phyloP scores from a whole-genome alignment of 1,140 invertebrate genomes.

The Berghia stephanieae region DNA sequence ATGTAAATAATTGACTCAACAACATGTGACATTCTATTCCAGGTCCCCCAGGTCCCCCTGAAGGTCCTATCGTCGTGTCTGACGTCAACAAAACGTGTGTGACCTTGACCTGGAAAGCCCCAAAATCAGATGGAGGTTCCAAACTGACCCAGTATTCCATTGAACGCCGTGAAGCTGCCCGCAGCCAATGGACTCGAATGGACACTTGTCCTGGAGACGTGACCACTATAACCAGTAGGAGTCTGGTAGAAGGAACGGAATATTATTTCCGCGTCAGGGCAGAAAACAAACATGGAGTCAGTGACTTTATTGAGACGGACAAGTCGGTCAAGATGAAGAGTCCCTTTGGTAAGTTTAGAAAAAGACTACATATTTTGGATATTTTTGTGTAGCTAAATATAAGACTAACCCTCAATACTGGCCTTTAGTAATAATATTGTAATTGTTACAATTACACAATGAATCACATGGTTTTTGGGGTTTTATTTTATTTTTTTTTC shows the following conservation, averaged over 20 bases:
- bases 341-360: conserved; percentile 72
- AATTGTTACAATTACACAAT: too few relatives aligned
- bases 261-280: conserved; percentile 96
- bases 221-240: conserved; percentile 82
- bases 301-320: conserved; percentile 78
- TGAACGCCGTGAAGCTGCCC: conserved; percentile 70
- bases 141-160: conserved; percentile 56
- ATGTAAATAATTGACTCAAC: too few relatives aligned
- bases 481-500: too few relatives aligned
- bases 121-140: conserved; percentile 91
- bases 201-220: conserved; percentile 39
- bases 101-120: conserved; percentile 91
- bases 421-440: too few relatives aligned
- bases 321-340: conserved; percentile 80
- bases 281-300: conserved; percentile 96
- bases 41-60: conserved; percentile 88
- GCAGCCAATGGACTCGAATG: conserved; percentile 88
- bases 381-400: background rate
- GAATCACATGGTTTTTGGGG: too few relatives aligned
- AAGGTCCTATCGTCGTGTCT: conserved; percentile 82
- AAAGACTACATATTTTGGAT: too few relatives aligned
- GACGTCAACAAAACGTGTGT: conserved; percentile 69
- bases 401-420: too few relatives aligned
- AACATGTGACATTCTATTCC: too few relatives aligned
- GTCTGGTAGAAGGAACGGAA: conserved; percentile 87